A percentile compares a stretch with the other conserved stretches of the same genome.
These are phyloP conservation scores for Periophthalmus modestus DNA, from an alignment of 2,113 vertebrate genomes.

Conservation along the genomic window DNA sequence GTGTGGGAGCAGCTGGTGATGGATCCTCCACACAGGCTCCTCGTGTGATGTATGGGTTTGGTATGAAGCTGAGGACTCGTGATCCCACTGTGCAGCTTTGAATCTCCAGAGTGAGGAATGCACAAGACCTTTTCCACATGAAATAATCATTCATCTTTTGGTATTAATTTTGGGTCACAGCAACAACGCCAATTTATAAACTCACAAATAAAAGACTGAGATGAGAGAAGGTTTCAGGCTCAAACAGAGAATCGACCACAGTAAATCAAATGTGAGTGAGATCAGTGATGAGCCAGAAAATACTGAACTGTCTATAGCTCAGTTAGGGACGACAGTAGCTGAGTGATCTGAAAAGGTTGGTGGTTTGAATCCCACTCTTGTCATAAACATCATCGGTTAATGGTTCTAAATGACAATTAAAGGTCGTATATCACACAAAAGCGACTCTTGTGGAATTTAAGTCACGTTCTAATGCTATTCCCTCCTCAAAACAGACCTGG, in stretches of 20 bases:
- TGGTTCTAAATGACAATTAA: too few species aligned
- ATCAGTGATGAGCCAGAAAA: constrained; percentile 8
- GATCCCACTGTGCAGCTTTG: constrained; percentile 28
- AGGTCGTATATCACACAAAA: too few species aligned
- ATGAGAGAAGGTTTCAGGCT: constrained; percentile 14
- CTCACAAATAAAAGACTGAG: not conserved
- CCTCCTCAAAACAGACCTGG: too few species aligned
- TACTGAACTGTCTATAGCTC: not conserved
- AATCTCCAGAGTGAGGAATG: constrained; percentile 49
- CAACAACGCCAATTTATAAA: constrained; percentile 29
- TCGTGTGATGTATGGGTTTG: constrained; percentile 53
- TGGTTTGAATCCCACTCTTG: too few species aligned
- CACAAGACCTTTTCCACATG: constrained; percentile 49
- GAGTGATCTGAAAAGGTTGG: too few species aligned
- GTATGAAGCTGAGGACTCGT: constrained; percentile 49
- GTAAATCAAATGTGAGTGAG: constrained; percentile 30
- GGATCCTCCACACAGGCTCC: constrained; percentile 29
- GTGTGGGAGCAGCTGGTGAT: constrained; percentile 6
- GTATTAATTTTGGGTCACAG: constrained; percentile 40
- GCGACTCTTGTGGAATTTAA: too few species aligned
- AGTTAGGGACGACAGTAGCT: too few species aligned
- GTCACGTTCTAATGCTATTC: too few species aligned
- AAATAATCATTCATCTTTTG: constrained; percentile 47
- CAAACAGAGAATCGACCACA: constrained; percentile 14
- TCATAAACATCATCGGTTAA: too few species aligned